Conservation (phyloP, 2,888 invertebrate genomes). For the Venustoraphidia nigricollis region DNA sequence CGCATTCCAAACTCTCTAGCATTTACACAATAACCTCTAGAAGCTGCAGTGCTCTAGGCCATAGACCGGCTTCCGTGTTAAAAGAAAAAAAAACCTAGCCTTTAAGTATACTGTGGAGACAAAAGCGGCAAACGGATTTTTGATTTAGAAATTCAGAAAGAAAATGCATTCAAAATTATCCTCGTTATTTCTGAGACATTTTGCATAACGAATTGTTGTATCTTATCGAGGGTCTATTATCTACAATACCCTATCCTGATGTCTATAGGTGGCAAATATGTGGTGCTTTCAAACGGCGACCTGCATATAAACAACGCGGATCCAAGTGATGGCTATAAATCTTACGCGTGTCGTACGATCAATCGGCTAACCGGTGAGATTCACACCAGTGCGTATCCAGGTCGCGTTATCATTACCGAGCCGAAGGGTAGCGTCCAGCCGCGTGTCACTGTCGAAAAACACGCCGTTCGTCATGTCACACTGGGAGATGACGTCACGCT, state of each 20-base stretch:
- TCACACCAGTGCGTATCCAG: slow-evolving; percentile 40
- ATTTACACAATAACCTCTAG: too few relatives aligned
- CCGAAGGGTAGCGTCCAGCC: slow-evolving; percentile 64
- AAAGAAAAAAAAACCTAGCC: too few relatives aligned
- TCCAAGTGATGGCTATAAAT: slow-evolving; percentile 60
- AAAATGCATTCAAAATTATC: too few relatives aligned
- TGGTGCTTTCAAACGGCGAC: slow-evolving; percentile 66
- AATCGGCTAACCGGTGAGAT: slow-evolving; percentile 59
- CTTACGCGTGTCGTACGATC: slow-evolving; percentile 67
- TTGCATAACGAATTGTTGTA: too few relatives aligned
- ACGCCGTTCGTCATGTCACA: slow-evolving; percentile 47
- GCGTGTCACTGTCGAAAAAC: slow-evolving; percentile 54
- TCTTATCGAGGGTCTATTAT: background rate
- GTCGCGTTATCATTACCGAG: slow-evolving; percentile 54
- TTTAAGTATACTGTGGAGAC: too few relatives aligned
- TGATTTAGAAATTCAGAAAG: too few relatives aligned
- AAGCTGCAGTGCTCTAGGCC: too few relatives aligned
- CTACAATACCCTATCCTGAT: background rate
- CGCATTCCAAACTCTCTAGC: too few relatives aligned
- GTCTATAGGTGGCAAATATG: slow-evolving; percentile 45
- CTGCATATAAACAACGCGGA: slow-evolving; percentile 69
- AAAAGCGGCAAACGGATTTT: too few relatives aligned
- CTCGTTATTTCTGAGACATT: too few relatives aligned
- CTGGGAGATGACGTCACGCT: slow-evolving; percentile 58
- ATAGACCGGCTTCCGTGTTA: too few relatives aligned